Evolutionary conservation across 1,140 invertebrate species (phyloP), one percentile per base, ranked within the genome.

Genomic region (Solenopsis invicta): DNA sequence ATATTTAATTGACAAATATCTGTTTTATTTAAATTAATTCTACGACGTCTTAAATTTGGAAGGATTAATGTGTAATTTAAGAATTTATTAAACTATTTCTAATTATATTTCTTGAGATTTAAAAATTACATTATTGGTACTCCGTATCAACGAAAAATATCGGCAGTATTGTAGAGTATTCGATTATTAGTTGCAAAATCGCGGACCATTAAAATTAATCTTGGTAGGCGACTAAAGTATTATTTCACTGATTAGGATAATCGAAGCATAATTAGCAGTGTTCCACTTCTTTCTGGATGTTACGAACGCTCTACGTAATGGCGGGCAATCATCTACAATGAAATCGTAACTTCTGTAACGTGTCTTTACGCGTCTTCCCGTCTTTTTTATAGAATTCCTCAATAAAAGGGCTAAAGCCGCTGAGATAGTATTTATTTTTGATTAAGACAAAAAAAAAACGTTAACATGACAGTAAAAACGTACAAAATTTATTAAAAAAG

Each of bases 161-260:
- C 29, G 29, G 2, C 29, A 69, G 21, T 56, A 37, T 66, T 48
- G 29, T 59, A 41, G 24, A 10, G 18, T 13, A 29, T 52, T 69
- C 75, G 50, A 67, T 74, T 86, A 82, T 82, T 86, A 86, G 52
- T 81, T 81, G 81, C 54, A 81, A 48, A 52, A 69, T 69, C 41
- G 34, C 34, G 52, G 13, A 12, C 37, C 66, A 67, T 81, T 71
- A 59, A 86, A 86, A 69, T 67, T 69, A 48, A 48, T 80, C 62
- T 69, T 21, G 50, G 24, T 13, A 24, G 66, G 4, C 45, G 66
- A 81, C 45, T 18, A 48, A 45, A 82, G 66, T 54, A 82, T 80
- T 80, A 86, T 86, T 86, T 81, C 62, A 82, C 45, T 82, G 77
- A 69, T 86, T 86, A 86, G 76, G 45, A 16, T 72, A 86, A 86